Evolutionary conservation across 2,888 invertebrate species (phyloP).

Genomic region (Tyria jacobaeae): DNA sequence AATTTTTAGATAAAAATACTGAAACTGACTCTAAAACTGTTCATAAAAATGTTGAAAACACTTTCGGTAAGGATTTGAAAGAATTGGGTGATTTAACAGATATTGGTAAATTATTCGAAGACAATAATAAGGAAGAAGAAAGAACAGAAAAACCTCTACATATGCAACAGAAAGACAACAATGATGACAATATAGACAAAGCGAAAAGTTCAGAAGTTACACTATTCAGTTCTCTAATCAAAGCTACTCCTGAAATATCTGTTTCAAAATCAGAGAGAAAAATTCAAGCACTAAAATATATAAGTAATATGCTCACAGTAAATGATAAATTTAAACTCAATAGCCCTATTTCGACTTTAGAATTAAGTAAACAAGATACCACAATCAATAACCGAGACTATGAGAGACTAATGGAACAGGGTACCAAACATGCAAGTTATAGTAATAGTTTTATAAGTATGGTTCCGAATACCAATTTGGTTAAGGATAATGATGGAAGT

Average conservation of each 20-base stretch:
- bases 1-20: conserved; percentile 22
- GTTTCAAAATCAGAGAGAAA: background rate
- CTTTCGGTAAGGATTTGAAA: conserved; percentile 1
- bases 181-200: conserved; percentile 8
- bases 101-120: conserved; percentile 5
- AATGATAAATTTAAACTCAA: conserved; percentile 9
- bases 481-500: background rate
- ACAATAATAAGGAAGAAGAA: conserved; percentile 7
- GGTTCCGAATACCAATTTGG: background rate
- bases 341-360: background rate
- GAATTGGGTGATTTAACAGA: conserved; percentile 6
- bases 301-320: conserved; percentile 13
- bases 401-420: background rate
- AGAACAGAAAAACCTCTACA: background rate
- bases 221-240: conserved; percentile 1
- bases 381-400: background rate
- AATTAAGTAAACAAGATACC: background rate
- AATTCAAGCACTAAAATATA: conserved; percentile 13
- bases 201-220: background rate
- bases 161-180: background rate
- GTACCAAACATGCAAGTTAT: background rate
- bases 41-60: background rate
- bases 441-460: background rate
- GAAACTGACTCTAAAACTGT: background rate
- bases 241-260: background rate